Base-by-base conservation (phyloP, 2,113 vertebrate genomes). In the Pyxicephalus adspersus region DNA sequence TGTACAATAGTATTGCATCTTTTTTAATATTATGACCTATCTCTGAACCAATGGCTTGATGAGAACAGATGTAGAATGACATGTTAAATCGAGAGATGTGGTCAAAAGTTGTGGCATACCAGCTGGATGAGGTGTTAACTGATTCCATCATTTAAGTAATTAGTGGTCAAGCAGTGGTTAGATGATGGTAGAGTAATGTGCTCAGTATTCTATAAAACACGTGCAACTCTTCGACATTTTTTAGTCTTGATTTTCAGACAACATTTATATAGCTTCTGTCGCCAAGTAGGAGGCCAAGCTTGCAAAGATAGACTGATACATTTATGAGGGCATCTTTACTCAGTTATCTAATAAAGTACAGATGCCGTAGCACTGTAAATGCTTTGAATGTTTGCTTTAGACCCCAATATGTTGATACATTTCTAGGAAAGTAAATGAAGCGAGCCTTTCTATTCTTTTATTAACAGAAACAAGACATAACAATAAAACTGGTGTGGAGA, bases 51-150 rank as follows among this genome's bases (percentile, higher is more conserved):
- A 19, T 34, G 20, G 18, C 45, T 57, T 54, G 22, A 58, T 65
- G 71, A 45, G 31, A 82, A 82, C 71, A 75, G 23, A 75, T 82
- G 71, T 82, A 65, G 50, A 66, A 73, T 75, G 70, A 60, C 80
- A 66, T 74, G 50, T 65, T 81, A 68, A 73, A 51, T 63, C 60
- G 72, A 22, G 29, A 75, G 50, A 75, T 82, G 70, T 75, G 80
- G 71, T 75, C 29, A 82, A 34, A 29, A 64, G n/a, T 18, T 75
- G 71, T 73, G 70, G 71, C 80, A 82, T 82, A 73, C 61, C 80
- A 82, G 71, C 64, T 73, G 61, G 28, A 82, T 82, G 80, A 82
- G 70, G 80, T 82, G 80, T 74, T 82, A 82, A 74, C 60, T 60
- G 25, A 57, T 82, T 82, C 63, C 71, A 82, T 66, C 80, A 75